These are phyloP conservation scores for Epinephelus moara DNA, from an alignment of 2,113 vertebrate genomes.

Conservation along the genomic window DNA sequence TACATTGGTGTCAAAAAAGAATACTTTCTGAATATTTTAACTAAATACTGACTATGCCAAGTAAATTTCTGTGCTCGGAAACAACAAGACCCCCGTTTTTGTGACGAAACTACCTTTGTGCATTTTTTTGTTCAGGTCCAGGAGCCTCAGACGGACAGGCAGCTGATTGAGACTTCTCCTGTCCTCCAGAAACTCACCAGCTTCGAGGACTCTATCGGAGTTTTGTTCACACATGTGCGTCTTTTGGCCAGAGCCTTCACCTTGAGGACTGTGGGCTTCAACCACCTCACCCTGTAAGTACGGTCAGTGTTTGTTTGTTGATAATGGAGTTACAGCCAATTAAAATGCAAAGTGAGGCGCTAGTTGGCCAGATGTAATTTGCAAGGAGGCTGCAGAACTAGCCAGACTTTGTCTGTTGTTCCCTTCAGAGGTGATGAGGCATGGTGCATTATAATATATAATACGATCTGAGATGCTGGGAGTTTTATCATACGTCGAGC, in stretches of 20 bases:
- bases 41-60: too few species aligned
- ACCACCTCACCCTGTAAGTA: conserved; percentile 98
- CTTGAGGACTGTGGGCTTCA: conserved; percentile 97
- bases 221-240: conserved; percentile 95
- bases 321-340: conserved; percentile 47
- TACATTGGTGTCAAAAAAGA: too few species aligned
- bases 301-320: neutral
- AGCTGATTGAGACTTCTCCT: conserved; percentile 96
- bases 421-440: conserved; percentile 62
- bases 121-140: conserved; percentile 87
- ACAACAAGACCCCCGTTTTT: too few species aligned
- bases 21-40: too few species aligned
- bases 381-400: conserved; percentile 34
- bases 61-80: too few species aligned
- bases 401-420: conserved; percentile 22
- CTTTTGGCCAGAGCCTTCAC: conserved; percentile 96
- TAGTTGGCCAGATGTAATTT: conserved; percentile 51
- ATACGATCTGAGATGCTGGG: conserved; percentile 57
- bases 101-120: too few species aligned
- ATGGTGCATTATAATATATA: conserved; percentile 55
- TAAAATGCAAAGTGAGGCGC: conserved; percentile 63
- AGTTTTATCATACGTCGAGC: conserved; percentile 31
- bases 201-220: conserved; percentile 95
- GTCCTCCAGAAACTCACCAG: conserved; percentile 97
- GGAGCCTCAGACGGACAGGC: conserved; percentile 94